Percentiles rank a stretch among this genome's conserved stretches.
phyloP scores from a whole-genome alignment of 2,797 vertebrate species.

The Onychomys leucogaster region DNA sequence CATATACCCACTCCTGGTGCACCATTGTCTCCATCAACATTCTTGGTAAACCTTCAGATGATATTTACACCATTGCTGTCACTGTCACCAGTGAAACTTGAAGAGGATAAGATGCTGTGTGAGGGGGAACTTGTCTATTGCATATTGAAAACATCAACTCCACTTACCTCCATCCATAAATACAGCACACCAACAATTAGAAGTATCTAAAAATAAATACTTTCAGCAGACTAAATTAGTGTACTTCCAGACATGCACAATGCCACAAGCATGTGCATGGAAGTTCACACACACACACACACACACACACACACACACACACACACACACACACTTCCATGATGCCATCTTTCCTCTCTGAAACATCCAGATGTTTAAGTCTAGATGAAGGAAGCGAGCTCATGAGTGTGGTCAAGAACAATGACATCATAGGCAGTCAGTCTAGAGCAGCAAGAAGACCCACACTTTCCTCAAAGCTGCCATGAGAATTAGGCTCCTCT shows the following conservation, averaged over 20 bases:
- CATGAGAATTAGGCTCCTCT: slow-evolving; percentile 10
- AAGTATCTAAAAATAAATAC: not conserved
- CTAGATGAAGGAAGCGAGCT: not conserved
- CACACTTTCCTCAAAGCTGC: not conserved
- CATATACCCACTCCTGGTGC: accelerated
- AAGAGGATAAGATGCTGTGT: not conserved
- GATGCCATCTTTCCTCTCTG: not conserved
- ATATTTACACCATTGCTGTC: not conserved
- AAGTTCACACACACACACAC: no score
- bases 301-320: no score
- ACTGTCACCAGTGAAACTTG: no score
- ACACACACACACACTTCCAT: accelerated
- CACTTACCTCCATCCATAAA: not conserved
- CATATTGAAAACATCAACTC: not conserved
- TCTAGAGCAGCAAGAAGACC: not conserved
- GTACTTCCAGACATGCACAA: not conserved
- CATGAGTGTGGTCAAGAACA: not conserved
- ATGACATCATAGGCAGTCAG: not conserved
- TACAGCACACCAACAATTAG: not conserved
- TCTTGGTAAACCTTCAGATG: not conserved
- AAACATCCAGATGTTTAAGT: not conserved
- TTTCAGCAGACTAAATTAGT: not conserved
- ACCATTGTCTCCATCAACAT: not conserved
- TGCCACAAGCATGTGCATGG: no score
- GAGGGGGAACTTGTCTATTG: not conserved